phyloP scores from a whole-genome alignment of 2,888 invertebrate genomes.

The Actias luna region DNA sequence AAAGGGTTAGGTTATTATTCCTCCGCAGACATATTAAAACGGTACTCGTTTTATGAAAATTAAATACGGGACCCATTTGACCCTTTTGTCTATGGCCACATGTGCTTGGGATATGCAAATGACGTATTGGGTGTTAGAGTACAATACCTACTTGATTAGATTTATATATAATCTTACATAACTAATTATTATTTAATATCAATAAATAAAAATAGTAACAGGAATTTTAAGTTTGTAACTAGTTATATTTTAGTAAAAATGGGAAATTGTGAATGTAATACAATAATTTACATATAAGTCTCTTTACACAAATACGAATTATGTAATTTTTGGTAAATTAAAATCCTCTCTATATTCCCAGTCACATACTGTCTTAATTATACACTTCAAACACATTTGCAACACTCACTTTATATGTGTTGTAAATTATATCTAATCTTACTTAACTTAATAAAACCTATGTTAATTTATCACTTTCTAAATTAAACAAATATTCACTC shows the following conservation, averaged over 20 bases:
- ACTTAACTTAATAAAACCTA: background rate
- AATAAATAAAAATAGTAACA: background rate
- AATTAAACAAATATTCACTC: background rate
- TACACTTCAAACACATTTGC: background rate
- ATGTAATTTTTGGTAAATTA: background rate
- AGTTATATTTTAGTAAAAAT: background rate
- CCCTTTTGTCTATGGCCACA: slow-evolving; percentile 77
- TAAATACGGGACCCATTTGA: slow-evolving; percentile 72
- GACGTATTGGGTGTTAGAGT: slow-evolving; percentile 67
- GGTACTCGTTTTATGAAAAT: slow-evolving; percentile 78
- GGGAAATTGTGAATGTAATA: background rate
- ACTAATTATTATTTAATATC: background rate
- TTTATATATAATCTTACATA: slow-evolving; percentile 16
- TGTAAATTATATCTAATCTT: background rate
- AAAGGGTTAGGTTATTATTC: slow-evolving; percentile 73
- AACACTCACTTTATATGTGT: background rate
- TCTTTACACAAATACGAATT: background rate
- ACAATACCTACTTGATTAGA: slow-evolving; percentile 61
- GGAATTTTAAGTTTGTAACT: background rate
- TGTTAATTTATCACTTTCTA: background rate
- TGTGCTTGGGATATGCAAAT: slow-evolving; percentile 79
- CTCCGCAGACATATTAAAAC: slow-evolving; percentile 73
- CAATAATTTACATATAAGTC: background rate
- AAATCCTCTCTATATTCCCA: too few relatives aligned
- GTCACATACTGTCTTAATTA: background rate